Conservation (phyloP, 53 echinoderm and acorn worm genomes). For the Astropecten irregularis region DNA sequence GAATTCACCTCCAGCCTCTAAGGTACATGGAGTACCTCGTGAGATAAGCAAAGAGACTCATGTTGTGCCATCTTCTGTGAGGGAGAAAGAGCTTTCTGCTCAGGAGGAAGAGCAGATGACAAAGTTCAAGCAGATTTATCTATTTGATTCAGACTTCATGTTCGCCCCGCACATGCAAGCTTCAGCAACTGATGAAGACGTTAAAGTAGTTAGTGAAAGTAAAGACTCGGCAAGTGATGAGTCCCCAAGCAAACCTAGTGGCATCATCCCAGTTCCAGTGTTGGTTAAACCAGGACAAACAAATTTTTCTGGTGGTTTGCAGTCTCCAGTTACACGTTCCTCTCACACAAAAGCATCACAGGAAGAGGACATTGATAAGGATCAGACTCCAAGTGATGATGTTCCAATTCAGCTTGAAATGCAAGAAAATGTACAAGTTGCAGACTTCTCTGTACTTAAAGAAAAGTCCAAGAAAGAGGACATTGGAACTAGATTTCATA, state of each 20-base stretch:
- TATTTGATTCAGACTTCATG: constrained; percentile 22
- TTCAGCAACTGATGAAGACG: background rate
- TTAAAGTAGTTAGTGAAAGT: background rate
- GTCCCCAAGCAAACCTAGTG: background rate
- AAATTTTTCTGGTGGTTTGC: no score
- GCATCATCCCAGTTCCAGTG: background rate
- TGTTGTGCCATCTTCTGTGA: no score
- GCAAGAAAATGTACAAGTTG: no score
- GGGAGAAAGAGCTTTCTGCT: background rate
- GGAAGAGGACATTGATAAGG: no score
- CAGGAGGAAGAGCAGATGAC: constrained; percentile 28
- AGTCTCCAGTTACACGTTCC: no score
- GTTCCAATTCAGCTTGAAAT: no score
- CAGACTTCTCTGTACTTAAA: background rate
- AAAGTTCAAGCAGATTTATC: constrained; percentile 32
- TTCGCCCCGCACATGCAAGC: background rate
- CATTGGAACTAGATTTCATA: background rate
- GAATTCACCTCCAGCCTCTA: no score
- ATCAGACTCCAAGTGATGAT: background rate
- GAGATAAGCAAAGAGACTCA: no score
- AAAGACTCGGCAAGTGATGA: background rate
- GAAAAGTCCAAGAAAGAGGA: background rate
- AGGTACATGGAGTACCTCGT: no score
- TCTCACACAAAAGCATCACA: no score
- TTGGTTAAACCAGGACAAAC: background rate